phyloP scores from a whole-genome alignment of 1,140 invertebrate species.

The Conus ventricosus region DNA sequence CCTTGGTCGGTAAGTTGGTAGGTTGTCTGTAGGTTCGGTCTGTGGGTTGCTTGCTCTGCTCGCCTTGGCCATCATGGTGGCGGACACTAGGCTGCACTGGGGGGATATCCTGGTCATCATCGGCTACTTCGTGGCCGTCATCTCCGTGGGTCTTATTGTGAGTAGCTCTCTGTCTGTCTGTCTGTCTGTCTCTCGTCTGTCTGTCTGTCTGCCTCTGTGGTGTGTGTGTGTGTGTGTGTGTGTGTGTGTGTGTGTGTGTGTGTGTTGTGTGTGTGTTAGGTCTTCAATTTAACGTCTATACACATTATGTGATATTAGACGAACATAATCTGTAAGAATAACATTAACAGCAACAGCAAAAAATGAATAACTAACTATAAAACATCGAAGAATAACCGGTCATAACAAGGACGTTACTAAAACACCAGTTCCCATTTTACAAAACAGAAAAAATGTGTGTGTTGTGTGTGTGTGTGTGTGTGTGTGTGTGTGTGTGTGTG shows the following conservation, averaged over 20 bases:
- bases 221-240: slow-evolving; percentile 36
- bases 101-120: slow-evolving; percentile 71
- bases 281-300: too few species aligned
- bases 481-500: background rate
- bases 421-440: too few species aligned
- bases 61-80: background rate
- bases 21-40: too few species aligned
- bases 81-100: slow-evolving; percentile 57
- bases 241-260: slow-evolving; percentile 1
- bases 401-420: too few species aligned
- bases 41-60: too few species aligned
- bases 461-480: background rate
- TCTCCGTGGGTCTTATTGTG: slow-evolving; percentile 70
- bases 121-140: slow-evolving; percentile 69
- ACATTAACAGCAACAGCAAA: too few species aligned
- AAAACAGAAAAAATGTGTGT: too few species aligned
- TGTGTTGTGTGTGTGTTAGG: background rate
- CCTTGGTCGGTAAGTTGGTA: too few species aligned
- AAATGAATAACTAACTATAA: too few species aligned
- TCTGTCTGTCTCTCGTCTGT: slow-evolving; percentile 3
- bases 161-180: slow-evolving; percentile 43
- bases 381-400: too few species aligned
- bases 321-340: too few species aligned
- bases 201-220: slow-evolving; percentile 23
- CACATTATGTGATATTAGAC: too few species aligned